These are phyloP conservation scores for Pseudeuparius sepicola DNA, from an alignment of 2,888 invertebrate genomes.

Conservation along the genomic window DNA sequence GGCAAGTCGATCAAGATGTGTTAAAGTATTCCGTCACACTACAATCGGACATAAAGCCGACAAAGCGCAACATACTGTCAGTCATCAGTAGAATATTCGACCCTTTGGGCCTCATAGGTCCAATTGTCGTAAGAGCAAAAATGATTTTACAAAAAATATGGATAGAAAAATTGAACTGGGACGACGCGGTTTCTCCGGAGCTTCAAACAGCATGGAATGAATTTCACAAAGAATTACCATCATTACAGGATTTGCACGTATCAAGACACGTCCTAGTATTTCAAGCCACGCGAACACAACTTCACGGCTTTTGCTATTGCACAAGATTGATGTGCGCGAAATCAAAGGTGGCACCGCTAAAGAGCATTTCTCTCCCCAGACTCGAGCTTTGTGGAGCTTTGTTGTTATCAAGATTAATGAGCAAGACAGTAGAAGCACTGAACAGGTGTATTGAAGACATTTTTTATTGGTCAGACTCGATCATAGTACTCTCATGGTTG, in stretches of 20 bases:
- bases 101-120: too few relatives aligned
- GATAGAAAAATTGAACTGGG: conserved; percentile 20
- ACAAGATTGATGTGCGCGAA: conserved; percentile 18
- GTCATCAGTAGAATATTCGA: conserved; percentile 23
- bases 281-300: conserved; percentile 9
- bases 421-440: conserved; percentile 9
- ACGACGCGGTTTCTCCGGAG: conserved; percentile 16
- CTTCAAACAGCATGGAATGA: conserved; percentile 9
- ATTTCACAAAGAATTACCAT: conserved; percentile 4
- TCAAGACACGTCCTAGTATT: conserved; percentile 6
- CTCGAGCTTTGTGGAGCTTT: conserved; percentile 19
- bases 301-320: conserved; percentile 19
- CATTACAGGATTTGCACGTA: conserved; percentile 11
- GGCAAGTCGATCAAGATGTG: conserved; percentile 12
- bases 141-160: conserved; percentile 18
- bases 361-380: conserved; percentile 17
- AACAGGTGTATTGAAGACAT: conserved; percentile 13
- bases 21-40: conserved; percentile 1
- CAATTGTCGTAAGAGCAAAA: conserved; percentile 22
- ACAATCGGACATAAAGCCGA: conserved; percentile 4
- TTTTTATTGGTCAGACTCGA: conserved; percentile 25
- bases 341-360: conserved; percentile 21
- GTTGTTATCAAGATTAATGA: conserved; percentile 19
- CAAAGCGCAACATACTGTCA: conserved; percentile 19
- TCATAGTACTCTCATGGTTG: conserved; percentile 25